Percentiles rank a stretch among this genome's conserved stretches.
These are phyloP conservation scores for Zootoca vivipara DNA, from an alignment of 2,113 vertebrate species.

Conservation along the genomic window DNA sequence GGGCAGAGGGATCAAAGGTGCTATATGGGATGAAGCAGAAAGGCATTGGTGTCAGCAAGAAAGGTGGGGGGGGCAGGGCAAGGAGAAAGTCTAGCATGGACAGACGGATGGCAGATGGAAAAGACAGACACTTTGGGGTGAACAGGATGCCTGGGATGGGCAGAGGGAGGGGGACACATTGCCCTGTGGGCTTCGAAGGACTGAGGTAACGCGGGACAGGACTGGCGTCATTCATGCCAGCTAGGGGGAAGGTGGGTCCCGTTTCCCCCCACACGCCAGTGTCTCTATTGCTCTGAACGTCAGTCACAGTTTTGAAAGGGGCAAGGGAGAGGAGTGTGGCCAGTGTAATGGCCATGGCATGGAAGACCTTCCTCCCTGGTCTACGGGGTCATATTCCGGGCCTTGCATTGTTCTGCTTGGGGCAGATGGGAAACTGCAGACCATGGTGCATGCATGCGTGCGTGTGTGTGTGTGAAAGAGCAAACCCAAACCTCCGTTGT, in stretches of 20 bases:
- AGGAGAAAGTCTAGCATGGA: slow-evolving; percentile 7
- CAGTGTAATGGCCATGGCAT: neutral
- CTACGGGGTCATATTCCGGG: neutral
- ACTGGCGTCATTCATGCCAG: slow-evolving; percentile 29
- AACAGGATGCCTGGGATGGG: neutral
- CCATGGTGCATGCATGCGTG: neutral
- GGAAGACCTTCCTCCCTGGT: slow-evolving; percentile 20
- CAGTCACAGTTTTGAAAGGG: slow-evolving; percentile 25
- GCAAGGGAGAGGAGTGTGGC: neutral
- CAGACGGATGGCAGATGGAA: neutral
- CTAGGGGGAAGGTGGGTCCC: neutral
- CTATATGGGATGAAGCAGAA: slow-evolving; percentile 29
- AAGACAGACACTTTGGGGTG: slow-evolving; percentile 22
- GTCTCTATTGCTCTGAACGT: slow-evolving; percentile 34
- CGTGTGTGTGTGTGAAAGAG: neutral
- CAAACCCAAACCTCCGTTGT: neutral
- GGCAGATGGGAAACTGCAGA: neutral
- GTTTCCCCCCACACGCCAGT: neutral
- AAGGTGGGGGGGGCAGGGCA: neutral
- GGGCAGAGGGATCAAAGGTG: neutral
- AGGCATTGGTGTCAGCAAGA: slow-evolving; percentile 33
- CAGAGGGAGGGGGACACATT: neutral
- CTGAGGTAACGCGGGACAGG: slow-evolving; percentile 25
- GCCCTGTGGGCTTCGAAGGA: neutral
- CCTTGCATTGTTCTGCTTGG: neutral